phyloP scores from a whole-genome alignment of 2,113 vertebrate genomes.

The Oncorhynchus nerka region DNA sequence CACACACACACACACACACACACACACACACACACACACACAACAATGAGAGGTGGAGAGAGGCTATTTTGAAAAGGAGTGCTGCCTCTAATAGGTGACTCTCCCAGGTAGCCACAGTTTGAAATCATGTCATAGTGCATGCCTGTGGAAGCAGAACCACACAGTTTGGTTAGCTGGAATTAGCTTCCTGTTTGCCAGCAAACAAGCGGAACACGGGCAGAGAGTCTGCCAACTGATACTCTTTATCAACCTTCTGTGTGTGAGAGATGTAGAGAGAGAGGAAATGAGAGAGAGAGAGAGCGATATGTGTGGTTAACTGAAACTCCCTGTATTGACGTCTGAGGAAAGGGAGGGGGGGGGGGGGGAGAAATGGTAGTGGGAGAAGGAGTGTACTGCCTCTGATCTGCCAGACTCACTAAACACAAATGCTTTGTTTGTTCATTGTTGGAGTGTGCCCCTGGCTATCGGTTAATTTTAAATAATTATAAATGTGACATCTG shows the following conservation, averaged over 20 bases:
- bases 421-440: neutral
- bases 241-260: neutral
- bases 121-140: neutral
- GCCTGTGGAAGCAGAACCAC: neutral
- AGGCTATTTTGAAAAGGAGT: neutral
- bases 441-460: too few relatives aligned
- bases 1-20: neutral
- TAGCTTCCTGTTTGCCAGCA: neutral
- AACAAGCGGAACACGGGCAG: neutral
- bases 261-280: neutral
- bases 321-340: too few relatives aligned
- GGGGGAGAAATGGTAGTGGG: neutral
- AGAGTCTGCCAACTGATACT: neutral
- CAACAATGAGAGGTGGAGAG: neutral
- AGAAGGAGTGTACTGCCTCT: neutral
- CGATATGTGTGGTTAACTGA: too few relatives aligned
- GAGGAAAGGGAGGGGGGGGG: too few relatives aligned
- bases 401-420: too few relatives aligned
- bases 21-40: neutral
- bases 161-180: neutral
- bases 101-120: neutral
- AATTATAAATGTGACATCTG: too few relatives aligned
- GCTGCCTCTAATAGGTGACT: neutral
- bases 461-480: too few relatives aligned
- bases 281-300: too few relatives aligned